Conservation (phyloP, 1,140 invertebrate genomes). For the Orius insidiosus region DNA sequence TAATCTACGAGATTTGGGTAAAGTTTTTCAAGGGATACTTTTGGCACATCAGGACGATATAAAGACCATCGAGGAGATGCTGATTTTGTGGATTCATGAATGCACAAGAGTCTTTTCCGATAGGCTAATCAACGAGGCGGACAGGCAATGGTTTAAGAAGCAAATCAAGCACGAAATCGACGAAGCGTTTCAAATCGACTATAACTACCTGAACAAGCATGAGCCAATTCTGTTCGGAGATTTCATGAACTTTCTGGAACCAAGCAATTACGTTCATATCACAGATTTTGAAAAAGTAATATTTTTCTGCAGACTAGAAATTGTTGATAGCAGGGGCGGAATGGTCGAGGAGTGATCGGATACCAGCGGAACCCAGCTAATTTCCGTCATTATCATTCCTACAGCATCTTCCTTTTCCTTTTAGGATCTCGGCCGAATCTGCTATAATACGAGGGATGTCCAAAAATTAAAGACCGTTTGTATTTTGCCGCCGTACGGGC, state of each 20-base stretch:
- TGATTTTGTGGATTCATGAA: slow-evolving; percentile 50
- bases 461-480: no score
- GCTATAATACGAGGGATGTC: no score
- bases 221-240: slow-evolving; percentile 39
- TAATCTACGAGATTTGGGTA: slow-evolving; percentile 47
- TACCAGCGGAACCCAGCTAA: no score
- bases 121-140: slow-evolving; percentile 41
- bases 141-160: slow-evolving; percentile 40
- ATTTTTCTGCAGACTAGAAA: no score
- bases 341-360: no score
- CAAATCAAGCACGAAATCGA: slow-evolving; percentile 33
- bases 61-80: slow-evolving; percentile 21
- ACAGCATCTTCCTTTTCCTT: no score
- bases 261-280: slow-evolving; percentile 38
- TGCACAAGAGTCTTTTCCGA: slow-evolving; percentile 50
- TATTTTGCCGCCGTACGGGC: no score
- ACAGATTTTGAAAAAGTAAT: slow-evolving; percentile 37
- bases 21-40: slow-evolving; percentile 58
- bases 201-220: slow-evolving; percentile 50
- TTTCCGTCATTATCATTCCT: no score
- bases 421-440: no score
- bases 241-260: slow-evolving; percentile 50
- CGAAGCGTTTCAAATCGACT: slow-evolving; percentile 62
- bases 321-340: no score
- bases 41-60: slow-evolving; percentile 36